These are phyloP conservation scores for Agapornis canus DNA, from an alignment of 2,797 vertebrate genomes.

Conservation along the genomic window DNA sequence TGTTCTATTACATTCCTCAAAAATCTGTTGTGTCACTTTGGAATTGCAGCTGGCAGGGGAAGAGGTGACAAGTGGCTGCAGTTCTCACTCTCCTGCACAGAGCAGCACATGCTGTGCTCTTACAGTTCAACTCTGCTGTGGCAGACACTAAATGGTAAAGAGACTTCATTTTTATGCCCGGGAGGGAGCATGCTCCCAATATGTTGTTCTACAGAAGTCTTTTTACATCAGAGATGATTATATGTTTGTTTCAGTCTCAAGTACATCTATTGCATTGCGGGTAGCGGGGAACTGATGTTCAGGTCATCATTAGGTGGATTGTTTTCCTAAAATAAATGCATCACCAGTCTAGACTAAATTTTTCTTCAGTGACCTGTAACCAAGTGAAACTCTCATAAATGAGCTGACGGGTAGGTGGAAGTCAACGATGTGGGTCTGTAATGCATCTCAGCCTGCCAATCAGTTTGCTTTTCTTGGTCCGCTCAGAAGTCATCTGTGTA, in stretches of 20 bases:
- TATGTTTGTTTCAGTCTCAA: neutral
- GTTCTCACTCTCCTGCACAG: neutral
- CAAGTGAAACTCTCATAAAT: neutral
- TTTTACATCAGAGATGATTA: neutral
- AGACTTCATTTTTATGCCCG: neutral
- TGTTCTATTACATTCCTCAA: neutral
- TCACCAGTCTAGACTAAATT: neutral
- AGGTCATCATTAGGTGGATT: neutral
- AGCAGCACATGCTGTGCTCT: neutral
- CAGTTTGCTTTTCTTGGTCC: neutral
- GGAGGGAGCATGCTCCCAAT: neutral
- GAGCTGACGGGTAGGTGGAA: neutral
- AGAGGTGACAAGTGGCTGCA: neutral
- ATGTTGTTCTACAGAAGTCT: neutral
- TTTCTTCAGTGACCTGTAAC: neutral
- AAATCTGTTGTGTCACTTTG: neutral
- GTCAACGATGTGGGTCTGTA: neutral
- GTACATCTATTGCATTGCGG: neutral
- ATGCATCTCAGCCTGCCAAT: neutral
- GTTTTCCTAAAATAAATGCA: neutral
- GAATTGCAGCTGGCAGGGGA: neutral
- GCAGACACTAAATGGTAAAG: neutral
- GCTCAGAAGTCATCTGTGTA: neutral
- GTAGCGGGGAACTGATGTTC: neutral
- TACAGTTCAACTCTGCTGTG: neutral